Base-by-base conservation (phyloP, 2,797 vertebrate species). In the Sylvia borin region DNA sequence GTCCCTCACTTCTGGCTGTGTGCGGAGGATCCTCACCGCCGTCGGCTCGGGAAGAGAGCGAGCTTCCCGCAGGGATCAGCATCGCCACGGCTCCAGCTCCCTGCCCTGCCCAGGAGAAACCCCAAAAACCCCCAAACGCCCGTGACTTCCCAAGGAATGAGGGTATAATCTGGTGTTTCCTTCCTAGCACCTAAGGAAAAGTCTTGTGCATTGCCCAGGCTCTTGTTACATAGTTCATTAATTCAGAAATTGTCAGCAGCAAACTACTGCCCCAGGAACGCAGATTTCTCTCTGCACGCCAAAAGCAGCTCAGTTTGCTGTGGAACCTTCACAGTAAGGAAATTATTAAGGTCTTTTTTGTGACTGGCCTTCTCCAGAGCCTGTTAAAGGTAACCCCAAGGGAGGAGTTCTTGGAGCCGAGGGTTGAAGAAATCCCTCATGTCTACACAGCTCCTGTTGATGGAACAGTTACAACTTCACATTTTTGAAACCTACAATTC, bases 21-120 rank as follows among this genome's bases (percentile, higher is more conserved):
- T 2, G 50, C 58, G 4, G 24, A 4, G 42, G 25, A 0, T 43
- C 42, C 3, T 22, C 73, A 0, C 26, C 7, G 40, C 36, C 16
- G 55, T 1, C 18, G 50, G 54, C 62, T 45, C 31, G 62, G 61
- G 22, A 13, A 31, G 68, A 27, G 16, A 14, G 4, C 26, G 58
- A 29, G 58, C 36, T 40, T 36, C 36, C 36, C 5, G 36, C 58
- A 60, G 58, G 36, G 9, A 36, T 36, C 11, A 61, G 2, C 50
- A 5, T 1, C 5, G 34, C 31, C 45, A 4, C 1, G 5, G 36
- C 27, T 20, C 71, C 27, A 20, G 13, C 13, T 7, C 54, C 54
- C 47, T 12, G 68, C 75, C 32, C 53, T 64, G 42, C 43, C n/a
- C n/a, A n/a, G n/a, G n/a, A n/a, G n/a, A n/a, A n/a, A n/a, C n/a